Conservation (phyloP, 2,888 invertebrate genomes). For the Slavum lentiscoides region DNA sequence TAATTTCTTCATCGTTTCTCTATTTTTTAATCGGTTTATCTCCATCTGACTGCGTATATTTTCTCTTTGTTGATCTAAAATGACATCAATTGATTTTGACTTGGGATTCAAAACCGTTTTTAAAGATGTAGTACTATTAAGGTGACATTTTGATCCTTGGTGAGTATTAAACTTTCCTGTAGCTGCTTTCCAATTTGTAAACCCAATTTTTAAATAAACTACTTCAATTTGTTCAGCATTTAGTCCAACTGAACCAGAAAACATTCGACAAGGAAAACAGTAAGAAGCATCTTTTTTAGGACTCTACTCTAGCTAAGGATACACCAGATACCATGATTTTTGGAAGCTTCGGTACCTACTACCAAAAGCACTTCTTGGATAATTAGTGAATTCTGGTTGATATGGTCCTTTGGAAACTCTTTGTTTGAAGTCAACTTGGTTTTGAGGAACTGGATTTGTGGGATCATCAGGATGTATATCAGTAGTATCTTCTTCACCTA, state of each 20-base stretch:
- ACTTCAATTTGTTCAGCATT: not conserved
- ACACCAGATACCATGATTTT: not conserved
- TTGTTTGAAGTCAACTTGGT: slow-evolving; percentile 6
- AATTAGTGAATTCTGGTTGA: not conserved
- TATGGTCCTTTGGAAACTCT: slow-evolving; percentile 11
- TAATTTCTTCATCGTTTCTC: slow-evolving; percentile 6
- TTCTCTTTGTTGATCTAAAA: slow-evolving; percentile 19
- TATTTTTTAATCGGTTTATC: slow-evolving; percentile 3
- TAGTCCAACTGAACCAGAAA: not conserved
- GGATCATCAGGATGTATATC: slow-evolving; percentile 4
- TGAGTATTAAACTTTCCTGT: slow-evolving; percentile 2
- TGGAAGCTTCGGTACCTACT: too few relatives aligned
- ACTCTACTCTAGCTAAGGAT: slow-evolving; percentile 1
- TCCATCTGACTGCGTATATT: not conserved
- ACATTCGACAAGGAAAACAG: slow-evolving; percentile 14
- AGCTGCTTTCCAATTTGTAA: slow-evolving; percentile 4
- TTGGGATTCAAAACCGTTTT: slow-evolving; percentile 7
- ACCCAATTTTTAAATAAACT: not conserved
- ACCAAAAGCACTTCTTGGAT: too few relatives aligned
- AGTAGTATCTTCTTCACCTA: slow-evolving; percentile 2
- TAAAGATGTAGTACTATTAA: not conserved
- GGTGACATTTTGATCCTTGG: slow-evolving; percentile 12
- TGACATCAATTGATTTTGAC: not conserved
- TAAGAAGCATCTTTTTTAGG: not conserved
- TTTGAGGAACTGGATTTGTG: slow-evolving; percentile 13